Evolutionary conservation across 2,888 invertebrate genomes (phyloP), one percentile per base, ranked within the genome.

Genomic region (Falcaria lacertinaria): DNA sequence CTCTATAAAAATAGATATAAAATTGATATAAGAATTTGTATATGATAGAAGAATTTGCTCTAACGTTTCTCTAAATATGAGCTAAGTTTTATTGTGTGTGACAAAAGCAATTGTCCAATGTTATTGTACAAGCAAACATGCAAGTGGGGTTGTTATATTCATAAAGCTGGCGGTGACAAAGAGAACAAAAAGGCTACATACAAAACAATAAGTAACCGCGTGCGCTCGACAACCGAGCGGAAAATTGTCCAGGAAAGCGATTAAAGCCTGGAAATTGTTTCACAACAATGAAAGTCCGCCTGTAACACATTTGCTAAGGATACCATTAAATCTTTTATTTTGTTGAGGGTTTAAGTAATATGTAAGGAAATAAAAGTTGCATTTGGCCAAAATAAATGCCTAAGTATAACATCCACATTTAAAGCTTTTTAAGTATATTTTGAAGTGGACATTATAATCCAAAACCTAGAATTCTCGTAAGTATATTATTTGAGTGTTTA

Each of bases 211-310:
- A 68, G 69, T 57, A 57, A 48, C 58, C 47, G 64, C 58, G 62
- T 76, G 74, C 67, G 54, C 57, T 57, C 62, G 71, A 76, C 74
- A 72, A 63, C 58, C 63, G 60, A 58, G 57, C 64, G 59, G 69
- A 54, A 74, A 75, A 74, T 71, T 73, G 73, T 67, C 68, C 69
- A 64, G 57, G 68, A 64, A 72, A 69, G 62, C 76, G 72, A 75
- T 75, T 74, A 74, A 68, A 69, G 60, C 64, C 64, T 64, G 69
- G 54, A 76, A 75, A 77, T 75, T 78, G 75, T 77, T 72, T 68
- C 60, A 65, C 60, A 76, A 77, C 74, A 74, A 69, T 74, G 60
- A 60, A 45, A 56, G 60, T 62, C 57, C 56, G 57, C 52, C 58
- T 57, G 55, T 57, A 57, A 64, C 62, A 64, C 64, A 57, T 62